phyloP scores from a whole-genome alignment of 2,888 invertebrate genomes.

The Hanleya hanleyi region DNA sequence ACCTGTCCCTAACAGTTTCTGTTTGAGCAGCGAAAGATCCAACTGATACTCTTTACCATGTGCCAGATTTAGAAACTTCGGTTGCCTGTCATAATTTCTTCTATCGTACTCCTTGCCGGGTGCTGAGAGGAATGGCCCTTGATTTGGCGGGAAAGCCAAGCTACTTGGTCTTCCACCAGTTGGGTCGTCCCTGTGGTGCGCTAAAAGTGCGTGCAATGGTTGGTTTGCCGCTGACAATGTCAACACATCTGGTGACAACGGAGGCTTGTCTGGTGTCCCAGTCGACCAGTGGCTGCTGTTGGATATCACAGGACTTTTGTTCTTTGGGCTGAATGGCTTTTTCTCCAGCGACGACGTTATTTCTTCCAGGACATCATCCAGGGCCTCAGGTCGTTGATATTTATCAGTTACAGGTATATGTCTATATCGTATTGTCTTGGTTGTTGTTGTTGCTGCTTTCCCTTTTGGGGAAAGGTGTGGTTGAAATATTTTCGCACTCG shows the following conservation, averaged over 20 bases:
- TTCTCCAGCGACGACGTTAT: slow-evolving; percentile 57
- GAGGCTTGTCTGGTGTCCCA: slow-evolving; percentile 9
- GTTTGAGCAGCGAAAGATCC: slow-evolving; percentile 57
- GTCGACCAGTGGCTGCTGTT: slow-evolving; percentile 5
- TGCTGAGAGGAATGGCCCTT: not conserved
- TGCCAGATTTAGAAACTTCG: slow-evolving; percentile 7
- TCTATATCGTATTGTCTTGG: not conserved
- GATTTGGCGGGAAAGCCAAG: not conserved
- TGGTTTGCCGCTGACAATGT: not conserved
- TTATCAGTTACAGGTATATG: slow-evolving; percentile 10
- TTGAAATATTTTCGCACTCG: not conserved
- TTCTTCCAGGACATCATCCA: slow-evolving; percentile 65
- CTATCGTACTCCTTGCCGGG: too few relatives aligned
- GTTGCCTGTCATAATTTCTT: not conserved
- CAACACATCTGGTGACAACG: not conserved
- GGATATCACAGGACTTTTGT: not conserved
- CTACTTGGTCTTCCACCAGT: not conserved
- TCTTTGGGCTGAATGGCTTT: slow-evolving; percentile 37
- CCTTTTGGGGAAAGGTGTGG: not conserved
- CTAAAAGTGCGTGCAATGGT: not conserved
- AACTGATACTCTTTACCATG: slow-evolving; percentile 48
- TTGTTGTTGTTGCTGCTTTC: not conserved
- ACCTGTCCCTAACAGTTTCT: slow-evolving; percentile 62
- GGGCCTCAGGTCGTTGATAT: slow-evolving; percentile 53
- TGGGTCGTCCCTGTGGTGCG: too few relatives aligned